A percentile compares a stretch with the other conserved stretches of the same genome.
phyloP scores from a whole-genome alignment of 2,113 vertebrate genomes.

The Formicarius rufipectus region DNA sequence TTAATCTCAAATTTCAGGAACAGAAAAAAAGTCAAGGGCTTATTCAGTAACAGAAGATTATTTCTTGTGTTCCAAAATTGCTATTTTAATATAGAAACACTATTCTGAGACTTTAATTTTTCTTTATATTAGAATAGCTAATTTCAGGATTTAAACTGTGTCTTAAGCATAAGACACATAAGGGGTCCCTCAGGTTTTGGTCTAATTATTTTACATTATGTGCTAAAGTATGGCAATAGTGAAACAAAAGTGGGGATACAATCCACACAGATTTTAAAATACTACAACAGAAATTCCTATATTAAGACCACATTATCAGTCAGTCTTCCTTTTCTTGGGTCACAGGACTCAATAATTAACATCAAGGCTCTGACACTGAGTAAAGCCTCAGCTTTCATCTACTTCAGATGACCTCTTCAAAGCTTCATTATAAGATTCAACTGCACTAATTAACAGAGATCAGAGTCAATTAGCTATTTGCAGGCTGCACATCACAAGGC shows the following conservation, averaged over 20 bases:
- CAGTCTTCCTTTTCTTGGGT: conserved; percentile 76
- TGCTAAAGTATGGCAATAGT: neutral
- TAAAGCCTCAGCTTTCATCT: conserved; percentile 86
- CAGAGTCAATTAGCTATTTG: conserved; percentile 82
- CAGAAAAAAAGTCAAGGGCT: neutral
- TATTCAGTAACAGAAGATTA: neutral
- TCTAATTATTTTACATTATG: neutral
- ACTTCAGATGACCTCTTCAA: conserved; percentile 83
- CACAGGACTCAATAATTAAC: conserved; percentile 80
- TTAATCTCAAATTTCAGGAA: neutral
- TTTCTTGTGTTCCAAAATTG: neutral
- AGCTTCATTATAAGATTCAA: conserved; percentile 84
- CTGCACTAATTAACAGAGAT: conserved; percentile 84
- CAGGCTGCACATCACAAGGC: conserved; percentile 78
- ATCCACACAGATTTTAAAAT: neutral
- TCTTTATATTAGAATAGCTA: neutral
- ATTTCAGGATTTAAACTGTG: neutral
- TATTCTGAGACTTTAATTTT: neutral
- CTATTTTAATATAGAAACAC: neutral
- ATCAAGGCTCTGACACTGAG: conserved; percentile 78
- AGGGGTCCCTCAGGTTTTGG: neutral
- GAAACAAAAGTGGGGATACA: neutral
- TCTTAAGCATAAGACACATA: neutral
- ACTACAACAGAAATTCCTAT: neutral
- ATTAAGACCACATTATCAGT: conserved; percentile 32